Evolutionary conservation across 2,113 vertebrate genomes (phyloP), one percentile per base, ranked within the genome.

Genomic region (Neopipo cinnamomea): DNA sequence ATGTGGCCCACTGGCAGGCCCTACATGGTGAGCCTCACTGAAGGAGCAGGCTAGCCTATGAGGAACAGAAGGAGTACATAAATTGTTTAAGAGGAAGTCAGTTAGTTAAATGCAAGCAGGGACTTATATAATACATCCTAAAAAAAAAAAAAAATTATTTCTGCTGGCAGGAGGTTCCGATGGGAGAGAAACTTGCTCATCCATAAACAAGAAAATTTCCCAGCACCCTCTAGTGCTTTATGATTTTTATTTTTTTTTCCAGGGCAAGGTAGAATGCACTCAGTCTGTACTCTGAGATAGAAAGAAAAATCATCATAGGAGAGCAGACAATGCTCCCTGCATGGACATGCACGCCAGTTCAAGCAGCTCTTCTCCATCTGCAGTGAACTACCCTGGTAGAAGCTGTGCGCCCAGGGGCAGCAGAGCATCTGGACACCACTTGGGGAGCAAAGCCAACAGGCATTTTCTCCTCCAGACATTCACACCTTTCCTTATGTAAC

Each of bases 121-220:
- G 91, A 75, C 93, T 97, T 97, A 97, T 8, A 96, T 97, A 97
- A 97, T 91, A 73, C 92, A 70, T 75, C 59, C 58, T 35, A 37
- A 89, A 96, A 97, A 96, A 94, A 93, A 67, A 44, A 44, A 44
- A 44, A 44, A 44, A 44, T 19, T 9, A 79, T 18, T 82, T 91
- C 72, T 96, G 70, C 91, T 97, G 95, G 90, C 93, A 95, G 88
- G 87, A 96, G 89, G 89, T 91, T 97, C 95, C 70, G 0, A 76
- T 91, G 96, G 95, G 97, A 97, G 68, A 93, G 76, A 85, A 93
- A 96, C 62, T 94, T 94, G 87, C 85, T 96, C 95, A 97, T 93
- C 95, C 94, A 96, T 96, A 96, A 96, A 96, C 78, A 86, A 67
- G 79, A 66, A 93, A 87, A 95, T 91, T 91, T 96, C 93, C 96